Evolutionary conservation across 2,113 vertebrate genomes (phyloP), one percentile per base, ranked within the genome.

Genomic region (human (Homo sapiens)): DNA sequence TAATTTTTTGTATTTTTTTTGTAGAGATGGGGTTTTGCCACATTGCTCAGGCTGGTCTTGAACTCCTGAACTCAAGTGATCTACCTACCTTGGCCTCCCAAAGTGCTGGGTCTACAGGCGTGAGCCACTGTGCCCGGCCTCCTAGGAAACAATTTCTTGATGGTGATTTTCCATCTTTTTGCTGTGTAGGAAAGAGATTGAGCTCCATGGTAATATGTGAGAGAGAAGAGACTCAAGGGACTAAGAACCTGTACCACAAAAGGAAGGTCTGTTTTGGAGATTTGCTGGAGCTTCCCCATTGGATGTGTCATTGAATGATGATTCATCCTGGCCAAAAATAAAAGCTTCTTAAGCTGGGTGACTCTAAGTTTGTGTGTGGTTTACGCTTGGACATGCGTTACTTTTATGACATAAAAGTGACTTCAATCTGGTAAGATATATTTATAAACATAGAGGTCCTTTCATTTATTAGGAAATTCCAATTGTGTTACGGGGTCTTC

Each of bases 341-440:
- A 13, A 80, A 76, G 10, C 48, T 83, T 97, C 89, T 96, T 96
- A 45, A 96, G 55, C 75, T 96, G 57, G 87, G 50, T 87, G 89
- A 94, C 38, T 89, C 32, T 79, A 81, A n/a, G 13, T 16, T 81
- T 97, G 70, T 2, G 3, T 93, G 79, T 86, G 93, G 50, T 95
- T 93, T 95, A 45, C 94, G 52, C 23, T 93, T 94, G n/a, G 83
- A 70, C 38, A 70, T 59, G 87, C 59, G 38, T 97, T 95, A 73
- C 93, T 97, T 96, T 91, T 96, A 92, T 97, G 95, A 92, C 40
- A 59, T 96, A 96, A 96, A 93, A 89, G 50, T 97, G 89, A 97
- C 90, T 97, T 96, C 94, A 95, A 14, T 83, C 14, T 79, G 55
- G 68, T 82, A 83, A 96, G 35, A 84, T 89, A 57, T 84, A 55